Evolutionary conservation across 1,140 invertebrate genomes (phyloP), one percentile per base, ranked within the genome.

Genomic region (Brachionus angularis): DNA sequence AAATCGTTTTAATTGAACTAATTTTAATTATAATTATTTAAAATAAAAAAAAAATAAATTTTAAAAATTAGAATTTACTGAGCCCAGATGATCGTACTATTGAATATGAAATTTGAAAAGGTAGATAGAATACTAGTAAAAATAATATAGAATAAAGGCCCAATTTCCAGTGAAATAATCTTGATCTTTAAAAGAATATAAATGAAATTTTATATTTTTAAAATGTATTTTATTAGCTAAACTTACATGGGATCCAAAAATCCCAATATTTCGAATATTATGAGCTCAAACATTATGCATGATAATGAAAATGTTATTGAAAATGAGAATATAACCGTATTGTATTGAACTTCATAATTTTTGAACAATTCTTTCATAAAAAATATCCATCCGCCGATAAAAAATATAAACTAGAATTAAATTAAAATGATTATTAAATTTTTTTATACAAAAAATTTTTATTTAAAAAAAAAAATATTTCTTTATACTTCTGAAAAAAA

Each of bases 191-290:
- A 83, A 76, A 72, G 74, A 79, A 75, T 67, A 29, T 12, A 53
- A 5, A 46, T 44, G 42, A 10, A 42, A 34, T 39, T 29, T 29
- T 52, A 25, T 33, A 23, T 33, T 46, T 42, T 33, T 62, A 46
- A 70, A 67, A 34, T 14, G 5, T 49, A 2, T 16, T 52, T 27
- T 69, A 25, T 4, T 5, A 12, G n/a, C 14, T 72, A n/a, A 31
- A 74, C 81, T 82, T 83, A 88, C 88, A 84, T 88, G 75, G 86
- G 85, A 78, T 96, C 91, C 70, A 98, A 82, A 73, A 96, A 86
- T 46, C 89, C 94, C 55, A 97, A 83, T 77, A 99, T 99, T 85
- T 99, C 96, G 85, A 99, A 99, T 79, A 99, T 99, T 73, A 99
- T 98, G 25, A 99, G 84, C 80, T 99, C 96, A 83, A 98, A 99